Base-by-base conservation (phyloP, 2,113 vertebrate genomes). In the Platanista minor region DNA sequence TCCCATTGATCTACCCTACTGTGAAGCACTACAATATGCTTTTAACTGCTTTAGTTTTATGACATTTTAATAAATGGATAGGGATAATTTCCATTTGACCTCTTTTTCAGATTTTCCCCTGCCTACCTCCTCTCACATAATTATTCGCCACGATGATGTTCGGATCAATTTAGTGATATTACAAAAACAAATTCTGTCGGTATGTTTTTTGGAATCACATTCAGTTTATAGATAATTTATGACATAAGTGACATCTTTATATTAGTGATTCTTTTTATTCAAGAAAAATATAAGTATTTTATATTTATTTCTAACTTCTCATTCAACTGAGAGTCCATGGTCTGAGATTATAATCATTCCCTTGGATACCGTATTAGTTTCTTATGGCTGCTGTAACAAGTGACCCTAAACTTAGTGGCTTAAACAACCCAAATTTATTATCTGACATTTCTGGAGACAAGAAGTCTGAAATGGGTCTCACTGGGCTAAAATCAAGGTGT, bases 91-190 rank as follows among this genome's bases (percentile, higher is more conserved):
- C 66, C 57, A 43, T 62, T 94, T 57, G 33, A 18, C 5, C n/a
- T 75, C n/a, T 72, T 83, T 46, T 80, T 87, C 49, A 57, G 12
- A 84, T 62, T 57, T 88, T 83, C 6, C 10, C 31, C 74, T 66
- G 36, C 43, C 15, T 54, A 74, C 52, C 21, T 27, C 67, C 33
- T 52, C 52, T 78, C 54, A 89, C 17, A 21, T 57, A 91, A 33
- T 93, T 84, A 93, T 69, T 87, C 39, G 27, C 62, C 78, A 20
- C 83, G 39, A 74, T 69, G 59, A 88, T 72, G 27, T 77, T 89
- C 69, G 74, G 25, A 67, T 43, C 31, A 87, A 90, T 43, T 94
- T 97, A 92, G 36, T 66, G 74, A 77, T 84, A 93, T 49, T 69
- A 36, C 59, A 67, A 62, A 82, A 78, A 82, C 31, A 77, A 57